Percentiles rank a stretch among this genome's conserved stretches.
Conservation (phyloP, 2,888 invertebrate genomes). For the Aethes cnicana region DNA sequence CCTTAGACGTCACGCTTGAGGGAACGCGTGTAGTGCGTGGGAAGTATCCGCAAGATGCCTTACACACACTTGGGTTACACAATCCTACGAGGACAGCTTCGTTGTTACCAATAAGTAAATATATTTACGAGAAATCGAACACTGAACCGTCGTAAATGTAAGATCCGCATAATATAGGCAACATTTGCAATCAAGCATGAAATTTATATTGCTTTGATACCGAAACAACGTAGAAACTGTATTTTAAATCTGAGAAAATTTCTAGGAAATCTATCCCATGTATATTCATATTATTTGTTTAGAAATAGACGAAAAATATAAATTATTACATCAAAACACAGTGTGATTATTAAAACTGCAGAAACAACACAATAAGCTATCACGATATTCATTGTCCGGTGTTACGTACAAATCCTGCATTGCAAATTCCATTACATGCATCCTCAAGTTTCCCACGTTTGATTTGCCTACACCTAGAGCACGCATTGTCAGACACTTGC, state of each 20-base stretch:
- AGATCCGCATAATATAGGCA: conserved; percentile 4
- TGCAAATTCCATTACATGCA: conserved; percentile 46
- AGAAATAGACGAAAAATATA: conserved; percentile 19
- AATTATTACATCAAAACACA: conserved; percentile 12
- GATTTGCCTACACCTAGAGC: conserved; percentile 52
- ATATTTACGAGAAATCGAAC: conserved; percentile 21
- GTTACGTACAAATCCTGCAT: conserved; percentile 43
- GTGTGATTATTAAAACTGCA: conserved; percentile 30
- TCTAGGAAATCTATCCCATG: too few relatives aligned
- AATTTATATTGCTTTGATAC: conserved; percentile 10
- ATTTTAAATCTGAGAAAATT: not conserved
- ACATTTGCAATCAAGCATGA: not conserved
- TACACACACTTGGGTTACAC: conserved; percentile 77
- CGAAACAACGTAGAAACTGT: not conserved
- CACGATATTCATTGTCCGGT: conserved; percentile 44
- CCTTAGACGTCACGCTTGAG: conserved; percentile 72
- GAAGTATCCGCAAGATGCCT: conserved; percentile 62
- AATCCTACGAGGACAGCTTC: conserved; percentile 69
- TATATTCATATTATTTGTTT: too few relatives aligned
- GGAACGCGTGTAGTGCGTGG: conserved; percentile 73
- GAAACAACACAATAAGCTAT: conserved; percentile 41
- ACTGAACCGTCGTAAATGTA: not conserved
- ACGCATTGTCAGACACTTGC: conserved; percentile 54
- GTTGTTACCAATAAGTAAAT: conserved; percentile 43
- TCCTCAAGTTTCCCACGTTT: conserved; percentile 58